Percentiles rank a stretch among this genome's conserved stretches.
These are phyloP conservation scores for Limenitis camilla DNA, from an alignment of 2,888 invertebrate genomes.

Conservation along the genomic window DNA sequence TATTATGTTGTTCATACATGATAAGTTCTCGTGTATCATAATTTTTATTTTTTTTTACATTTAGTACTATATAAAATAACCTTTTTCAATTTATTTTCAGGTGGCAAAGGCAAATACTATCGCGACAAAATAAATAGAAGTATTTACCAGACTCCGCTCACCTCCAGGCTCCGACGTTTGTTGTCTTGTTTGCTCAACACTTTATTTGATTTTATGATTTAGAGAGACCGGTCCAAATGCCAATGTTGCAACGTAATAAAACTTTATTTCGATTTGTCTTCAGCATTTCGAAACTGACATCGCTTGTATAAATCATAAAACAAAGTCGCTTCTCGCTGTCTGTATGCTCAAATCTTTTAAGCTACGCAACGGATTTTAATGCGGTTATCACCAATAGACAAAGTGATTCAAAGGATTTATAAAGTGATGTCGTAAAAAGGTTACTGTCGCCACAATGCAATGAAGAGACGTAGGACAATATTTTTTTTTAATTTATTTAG, in stretches of 20 bases:
- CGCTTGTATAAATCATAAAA: background rate
- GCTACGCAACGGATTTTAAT: too few species aligned
- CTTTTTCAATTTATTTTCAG: slow-evolving; percentile 4
- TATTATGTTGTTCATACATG: too few species aligned
- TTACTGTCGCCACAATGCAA: too few species aligned
- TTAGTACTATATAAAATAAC: background rate
- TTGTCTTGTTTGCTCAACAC: background rate
- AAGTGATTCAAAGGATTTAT: too few species aligned
- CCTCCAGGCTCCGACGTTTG: slow-evolving; percentile 1
- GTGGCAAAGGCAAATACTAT: slow-evolving; percentile 5
- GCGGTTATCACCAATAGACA: too few species aligned
- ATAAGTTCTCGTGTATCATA: background rate
- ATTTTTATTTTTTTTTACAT: background rate
- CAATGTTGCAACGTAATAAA: slow-evolving; percentile 2
- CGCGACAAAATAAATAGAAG: slow-evolving; percentile 8
- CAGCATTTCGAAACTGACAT: background rate
- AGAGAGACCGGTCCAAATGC: background rate
- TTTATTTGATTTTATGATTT: slow-evolving; percentile 10
- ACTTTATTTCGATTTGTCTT: background rate
- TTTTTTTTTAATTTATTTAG: too few species aligned
- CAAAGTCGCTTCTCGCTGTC: too few species aligned
- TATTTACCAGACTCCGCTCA: slow-evolving; percentile 5
- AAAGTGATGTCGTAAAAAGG: too few species aligned
- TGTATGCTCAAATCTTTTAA: too few species aligned
- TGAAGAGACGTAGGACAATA: too few species aligned